A percentile compares a stretch with the other conserved stretches of the same genome.
Evolutionary conservation across 2,888 invertebrate species (phyloP).

Genomic region (Eupithecia inturbata): DNA sequence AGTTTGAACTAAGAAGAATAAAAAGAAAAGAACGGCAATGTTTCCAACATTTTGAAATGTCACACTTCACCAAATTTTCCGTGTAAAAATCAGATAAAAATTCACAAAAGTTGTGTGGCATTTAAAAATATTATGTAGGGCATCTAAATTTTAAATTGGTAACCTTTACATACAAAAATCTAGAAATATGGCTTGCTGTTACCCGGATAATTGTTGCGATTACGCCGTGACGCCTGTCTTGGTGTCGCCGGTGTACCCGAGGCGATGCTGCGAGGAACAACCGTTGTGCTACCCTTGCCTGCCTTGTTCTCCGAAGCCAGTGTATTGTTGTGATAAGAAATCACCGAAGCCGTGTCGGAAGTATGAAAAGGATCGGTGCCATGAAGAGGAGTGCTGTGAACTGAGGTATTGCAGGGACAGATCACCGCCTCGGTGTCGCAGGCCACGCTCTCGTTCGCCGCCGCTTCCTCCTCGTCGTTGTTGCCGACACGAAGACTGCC

Average conservation of each 20-base stretch:
- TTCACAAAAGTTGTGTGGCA: slow-evolving; percentile 50
- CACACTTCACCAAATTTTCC: slow-evolving; percentile 16
- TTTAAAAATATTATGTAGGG: slow-evolving; percentile 43
- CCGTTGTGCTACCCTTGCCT: slow-evolving; percentile 59
- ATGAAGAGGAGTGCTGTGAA: slow-evolving; percentile 27
- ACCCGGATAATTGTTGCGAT: slow-evolving; percentile 57
- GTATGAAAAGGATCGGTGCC: slow-evolving; percentile 20
- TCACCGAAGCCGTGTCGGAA: slow-evolving; percentile 31
- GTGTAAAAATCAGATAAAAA: slow-evolving; percentile 30
- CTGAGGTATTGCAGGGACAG: slow-evolving; percentile 14
- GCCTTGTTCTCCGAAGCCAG: slow-evolving; percentile 57
- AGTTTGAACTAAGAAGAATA: slow-evolving; percentile 3
- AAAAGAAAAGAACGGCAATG: not conserved
- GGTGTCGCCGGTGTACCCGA: slow-evolving; percentile 49
- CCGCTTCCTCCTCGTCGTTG: slow-evolving; percentile 23
- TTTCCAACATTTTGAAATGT: slow-evolving; percentile 7
- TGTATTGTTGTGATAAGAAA: slow-evolving; percentile 59
- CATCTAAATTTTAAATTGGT: slow-evolving; percentile 48
- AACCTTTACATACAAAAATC: slow-evolving; percentile 26
- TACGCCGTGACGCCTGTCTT: slow-evolving; percentile 65
- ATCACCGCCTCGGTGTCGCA: slow-evolving; percentile 18
- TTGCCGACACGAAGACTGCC: slow-evolving; percentile 19
- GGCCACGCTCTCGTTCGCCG: slow-evolving; percentile 27
- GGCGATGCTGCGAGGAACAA: slow-evolving; percentile 55
- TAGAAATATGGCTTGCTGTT: slow-evolving; percentile 68